A percentile compares a stretch with the other conserved stretches of the same genome.
phyloP scores from a whole-genome alignment of 2,888 invertebrate species.

The Helobdella robusta region DNA sequence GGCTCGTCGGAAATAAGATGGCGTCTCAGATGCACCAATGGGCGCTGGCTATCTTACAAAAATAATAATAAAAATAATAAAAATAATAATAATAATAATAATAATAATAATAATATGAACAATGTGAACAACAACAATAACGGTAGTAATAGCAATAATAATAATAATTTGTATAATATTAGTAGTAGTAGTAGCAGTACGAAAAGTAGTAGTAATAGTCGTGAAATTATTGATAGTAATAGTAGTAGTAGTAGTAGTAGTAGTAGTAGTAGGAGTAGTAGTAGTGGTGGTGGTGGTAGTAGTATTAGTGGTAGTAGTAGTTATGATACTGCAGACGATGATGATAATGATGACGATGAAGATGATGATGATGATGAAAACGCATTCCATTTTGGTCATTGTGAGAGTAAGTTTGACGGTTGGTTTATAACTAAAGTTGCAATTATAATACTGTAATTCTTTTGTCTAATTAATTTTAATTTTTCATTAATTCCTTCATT shows the following conservation, averaged over 20 bases:
- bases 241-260: conserved; percentile 4
- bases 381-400: background rate
- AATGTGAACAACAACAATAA: background rate
- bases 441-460: background rate
- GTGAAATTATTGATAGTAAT: background rate
- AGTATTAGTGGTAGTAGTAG: conserved; percentile 3
- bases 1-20: too few relatives aligned
- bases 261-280: conserved; percentile 6
- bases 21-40: too few relatives aligned
- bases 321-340: background rate
- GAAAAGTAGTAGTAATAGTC: background rate
- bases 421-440: background rate
- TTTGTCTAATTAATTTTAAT: background rate
- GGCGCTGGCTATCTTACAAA: too few relatives aligned
- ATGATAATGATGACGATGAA: background rate
- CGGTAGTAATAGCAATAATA: conserved; percentile 2
- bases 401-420: too few relatives aligned
- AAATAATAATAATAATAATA: background rate
- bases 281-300: background rate
- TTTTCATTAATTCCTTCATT: background rate
- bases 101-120: background rate
- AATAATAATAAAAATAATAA: background rate
- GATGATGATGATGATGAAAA: background rate
- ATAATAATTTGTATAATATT: background rate
- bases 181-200: conserved; percentile 3